Evolutionary conservation across 2,113 vertebrate species (phyloP).

Genomic region (Panthera tigris): DNA sequence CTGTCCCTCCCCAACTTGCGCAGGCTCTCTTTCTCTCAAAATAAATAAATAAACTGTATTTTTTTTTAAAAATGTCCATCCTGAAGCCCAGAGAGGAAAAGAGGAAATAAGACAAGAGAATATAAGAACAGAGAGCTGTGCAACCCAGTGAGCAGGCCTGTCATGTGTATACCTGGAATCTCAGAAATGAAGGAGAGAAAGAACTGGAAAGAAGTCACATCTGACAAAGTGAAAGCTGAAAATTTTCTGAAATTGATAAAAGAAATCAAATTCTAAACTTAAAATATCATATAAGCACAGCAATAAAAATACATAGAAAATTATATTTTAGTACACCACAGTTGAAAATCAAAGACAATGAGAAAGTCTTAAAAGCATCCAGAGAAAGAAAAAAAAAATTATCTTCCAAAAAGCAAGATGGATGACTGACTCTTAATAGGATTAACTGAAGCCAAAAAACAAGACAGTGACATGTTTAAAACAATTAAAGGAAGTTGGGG

Average conservation of each 20-base stretch:
- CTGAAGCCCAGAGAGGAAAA: not conserved
- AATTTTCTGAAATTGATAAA: not conserved
- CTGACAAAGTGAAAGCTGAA: not conserved
- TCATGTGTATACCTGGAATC: too few species aligned
- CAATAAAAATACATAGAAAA: not conserved
- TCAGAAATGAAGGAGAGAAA: not conserved
- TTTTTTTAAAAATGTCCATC: not conserved
- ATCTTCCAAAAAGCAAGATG: not conserved
- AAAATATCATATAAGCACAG: not conserved
- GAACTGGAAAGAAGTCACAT: not conserved
- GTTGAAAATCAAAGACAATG: not conserved
- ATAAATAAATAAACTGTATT: too few species aligned
- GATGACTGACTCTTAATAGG: not conserved
- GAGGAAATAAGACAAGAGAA: not conserved
- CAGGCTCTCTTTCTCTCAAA: too few species aligned
- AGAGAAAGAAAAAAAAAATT: not conserved
- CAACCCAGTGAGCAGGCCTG: not conserved
- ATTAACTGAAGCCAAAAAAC: not conserved
- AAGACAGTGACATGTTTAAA: not conserved
- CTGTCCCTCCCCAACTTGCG: too few species aligned
- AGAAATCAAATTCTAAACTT: not conserved
- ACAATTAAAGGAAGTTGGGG: not conserved
- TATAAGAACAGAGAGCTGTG: not conserved
- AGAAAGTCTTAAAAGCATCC: not conserved
- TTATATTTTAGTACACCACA: not conserved